Evolutionary conservation across 1,140 invertebrate species (phyloP), one percentile per base, ranked within the genome.

Genomic region (Drosophila nebulosa): DNA sequence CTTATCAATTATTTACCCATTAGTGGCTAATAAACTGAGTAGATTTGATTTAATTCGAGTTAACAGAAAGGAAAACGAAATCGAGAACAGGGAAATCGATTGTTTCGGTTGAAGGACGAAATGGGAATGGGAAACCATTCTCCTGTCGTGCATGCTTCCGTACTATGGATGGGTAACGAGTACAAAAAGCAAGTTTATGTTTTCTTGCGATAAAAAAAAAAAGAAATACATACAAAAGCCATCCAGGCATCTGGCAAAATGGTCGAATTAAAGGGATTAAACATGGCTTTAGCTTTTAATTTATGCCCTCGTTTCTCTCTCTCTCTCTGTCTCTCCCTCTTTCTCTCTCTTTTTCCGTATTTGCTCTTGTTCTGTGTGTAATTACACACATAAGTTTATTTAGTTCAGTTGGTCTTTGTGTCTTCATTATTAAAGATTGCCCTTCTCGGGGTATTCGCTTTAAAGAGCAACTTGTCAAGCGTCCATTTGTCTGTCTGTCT

Each of bases 201-300:
- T 80, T 85, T 74, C 64, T 64, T 46, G 78, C 78, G 80, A 86
- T 85, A 85, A 85, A 85, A 85, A 78, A 62, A 86, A 86, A 85
- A 85, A 85, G 86, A 78, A 62, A 62, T 59, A 58, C 50, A 63
- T 39, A 63, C 64, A 32, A 64, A 32, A 36, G 18, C 46, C 39
- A 61, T 51, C 16, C 61, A 39, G 16, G 21, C 61, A 27, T 64
- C 24, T 55, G 26, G 24, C 26, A 30, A 79, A 84, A 79, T 64
- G 72, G 36, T 50, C 57, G 68, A 86, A 84, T 84, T 84, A 86
- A 86, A 86, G 64, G 69, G 81, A 80, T 84, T 84, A 84, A 70
- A 63, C 67, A 46, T 80, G 68, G 81, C 77, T 74, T 84, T 77
- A 80, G 80, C 77, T 86, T 86, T 84, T 86, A 84, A 84, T 84